Evolutionary conservation across 2,113 vertebrate genomes (phyloP), one percentile per base, ranked within the genome.

Genomic region (Rissa tridactyla): DNA sequence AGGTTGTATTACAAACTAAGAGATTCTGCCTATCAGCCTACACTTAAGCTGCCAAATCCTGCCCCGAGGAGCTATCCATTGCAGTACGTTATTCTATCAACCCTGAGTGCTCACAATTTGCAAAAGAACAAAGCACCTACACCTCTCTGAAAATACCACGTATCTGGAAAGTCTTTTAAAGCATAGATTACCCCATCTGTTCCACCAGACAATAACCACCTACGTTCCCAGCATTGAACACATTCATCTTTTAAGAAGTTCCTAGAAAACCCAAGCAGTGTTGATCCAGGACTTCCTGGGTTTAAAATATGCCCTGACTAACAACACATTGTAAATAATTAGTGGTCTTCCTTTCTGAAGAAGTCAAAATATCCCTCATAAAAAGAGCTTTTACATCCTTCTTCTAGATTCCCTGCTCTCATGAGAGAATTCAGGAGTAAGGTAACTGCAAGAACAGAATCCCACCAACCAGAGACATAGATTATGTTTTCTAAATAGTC

Each of bases 51-150:
- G 89, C 77, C 86, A 92, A 76, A 78, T 86, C 18, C 60, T 76
- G 47, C 65, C 70, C 54, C 0, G 0, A 75, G 51, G 77, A 95
- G 11, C 29, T 57, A 90, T 54, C 13, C 30, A 60, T 54, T 81
- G n/a, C 23, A 82, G 18, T 57, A 36, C 42, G 52, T 81, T 80
- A 49, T 92, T 92, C 94, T 96, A 80, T 68, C 83, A 85, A 64
- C 9, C 5, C 10, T 1, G 2, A 52, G 26, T 17, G 26, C 27
- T 92, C 54, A 62, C 19, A 86, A 68, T 92, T 82, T 95, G 32
- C 57, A 82, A 79, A 95, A 68, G 55, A 92, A 78, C n/a, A 86
- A 92, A 75, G 47, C n/a, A 89, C 13, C 32, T 84, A 92, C 90
- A 83, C 32, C 15, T 55, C 32, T 70, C 51, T 81, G 29, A 82